Percentiles rank a stretch among this genome's conserved stretches.
Evolutionary conservation across 2,888 invertebrate genomes (phyloP).

Genomic region (Hirtodrosophila trivittata): DNA sequence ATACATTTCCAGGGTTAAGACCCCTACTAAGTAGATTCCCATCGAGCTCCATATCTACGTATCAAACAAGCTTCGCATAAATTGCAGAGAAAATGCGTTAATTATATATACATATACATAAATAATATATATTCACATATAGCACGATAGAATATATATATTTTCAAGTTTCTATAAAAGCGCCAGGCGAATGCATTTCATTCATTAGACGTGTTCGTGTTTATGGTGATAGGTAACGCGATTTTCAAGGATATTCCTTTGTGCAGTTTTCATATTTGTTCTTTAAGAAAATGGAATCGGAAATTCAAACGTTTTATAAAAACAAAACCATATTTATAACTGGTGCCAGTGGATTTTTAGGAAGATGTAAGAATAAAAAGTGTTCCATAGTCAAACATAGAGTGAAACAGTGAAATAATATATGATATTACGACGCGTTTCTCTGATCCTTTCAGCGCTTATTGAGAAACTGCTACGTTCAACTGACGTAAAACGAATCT

Average conservation of each 20-base stretch:
- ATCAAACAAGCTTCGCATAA: too few species aligned
- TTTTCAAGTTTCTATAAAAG: background rate
- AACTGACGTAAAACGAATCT: slow-evolving; percentile 85
- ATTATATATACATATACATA: background rate
- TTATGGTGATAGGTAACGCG: background rate
- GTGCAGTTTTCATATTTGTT: background rate
- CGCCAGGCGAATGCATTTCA: background rate
- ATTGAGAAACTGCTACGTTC: slow-evolving; percentile 86
- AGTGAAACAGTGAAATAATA: too few species aligned
- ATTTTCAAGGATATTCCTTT: background rate
- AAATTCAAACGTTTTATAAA: slow-evolving; percentile 31
- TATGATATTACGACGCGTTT: too few species aligned
- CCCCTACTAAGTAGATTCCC: too few species aligned
- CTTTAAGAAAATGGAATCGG: slow-evolving; percentile 28
- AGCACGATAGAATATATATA: background rate
- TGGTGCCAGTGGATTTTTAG: slow-evolving; percentile 40
- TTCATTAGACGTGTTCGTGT: background rate
- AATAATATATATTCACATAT: background rate
- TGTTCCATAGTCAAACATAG: too few species aligned
- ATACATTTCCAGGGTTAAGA: too few species aligned
- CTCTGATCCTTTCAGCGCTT: background rate
- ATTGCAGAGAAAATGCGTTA: background rate
- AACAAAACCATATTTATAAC: slow-evolving; percentile 36
- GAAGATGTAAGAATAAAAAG: slow-evolving; percentile 33
- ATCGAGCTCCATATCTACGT: too few species aligned